These are phyloP conservation scores for Mactromeris polynyma DNA, from an alignment of 2,888 invertebrate genomes.

Conservation along the genomic window DNA sequence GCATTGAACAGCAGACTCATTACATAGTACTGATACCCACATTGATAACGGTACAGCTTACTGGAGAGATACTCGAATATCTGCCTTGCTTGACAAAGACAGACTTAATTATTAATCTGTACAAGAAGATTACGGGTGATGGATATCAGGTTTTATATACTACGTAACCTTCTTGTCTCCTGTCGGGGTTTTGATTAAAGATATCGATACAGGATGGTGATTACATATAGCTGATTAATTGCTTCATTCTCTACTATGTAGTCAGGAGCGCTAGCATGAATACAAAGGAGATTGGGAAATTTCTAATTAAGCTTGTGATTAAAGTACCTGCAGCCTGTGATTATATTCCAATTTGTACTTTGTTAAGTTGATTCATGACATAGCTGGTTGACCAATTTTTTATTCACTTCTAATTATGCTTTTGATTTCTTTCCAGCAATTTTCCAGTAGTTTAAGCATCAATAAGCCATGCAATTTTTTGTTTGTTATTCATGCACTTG, in stretches of 20 bases:
- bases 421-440: neutral
- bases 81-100: constrained; percentile 4
- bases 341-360: constrained; percentile 9
- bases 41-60: constrained; percentile 1
- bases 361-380: neutral
- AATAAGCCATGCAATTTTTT: neutral
- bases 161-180: constrained; percentile 21
- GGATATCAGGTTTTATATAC: constrained; percentile 19
- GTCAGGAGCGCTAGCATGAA: neutral
- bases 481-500: constrained; percentile 6
- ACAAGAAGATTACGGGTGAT: constrained; percentile 22
- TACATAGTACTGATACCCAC: neutral
- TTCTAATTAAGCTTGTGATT: neutral
- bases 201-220: neutral
- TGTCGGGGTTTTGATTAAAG: constrained; percentile 5
- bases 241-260: neutral
- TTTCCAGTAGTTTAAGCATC: neutral
- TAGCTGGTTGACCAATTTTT: neutral
- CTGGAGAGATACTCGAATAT: constrained; percentile 14
- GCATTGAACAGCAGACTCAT: constrained; percentile 6
- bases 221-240: neutral
- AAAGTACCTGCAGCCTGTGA: neutral
- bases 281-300: neutral
- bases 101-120: constrained; percentile 22
- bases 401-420: neutral